Conservation (phyloP, 23 tunicate species). For the Ascidia mentula region DNA sequence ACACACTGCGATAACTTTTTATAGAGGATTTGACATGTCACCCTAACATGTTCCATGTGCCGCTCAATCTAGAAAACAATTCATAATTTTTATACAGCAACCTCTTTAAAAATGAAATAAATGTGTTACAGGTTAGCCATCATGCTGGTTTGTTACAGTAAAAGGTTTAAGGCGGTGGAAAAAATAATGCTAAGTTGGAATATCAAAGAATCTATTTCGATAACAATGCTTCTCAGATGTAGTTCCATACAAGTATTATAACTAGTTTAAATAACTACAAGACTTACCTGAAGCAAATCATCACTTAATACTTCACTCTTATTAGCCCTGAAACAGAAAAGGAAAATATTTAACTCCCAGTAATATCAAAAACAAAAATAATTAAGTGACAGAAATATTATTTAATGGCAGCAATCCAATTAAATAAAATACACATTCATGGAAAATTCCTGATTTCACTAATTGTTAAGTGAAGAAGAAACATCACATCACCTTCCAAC, state of each 20-base stretch:
- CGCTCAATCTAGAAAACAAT: constrained; percentile 44
- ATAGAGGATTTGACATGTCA: constrained; percentile 47
- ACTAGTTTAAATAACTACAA: too few species aligned
- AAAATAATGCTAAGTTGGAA: too few species aligned
- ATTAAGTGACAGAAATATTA: too few species aligned
- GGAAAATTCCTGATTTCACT: background rate
- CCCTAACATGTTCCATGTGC: constrained; percentile 59
- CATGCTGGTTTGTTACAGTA: too few species aligned
- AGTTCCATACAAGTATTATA: too few species aligned
- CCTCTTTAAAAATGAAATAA: background rate
- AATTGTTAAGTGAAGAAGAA: background rate
- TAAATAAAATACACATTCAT: background rate
- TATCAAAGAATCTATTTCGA: too few species aligned
- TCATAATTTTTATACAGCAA: background rate
- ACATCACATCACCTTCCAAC: constrained; percentile 56
- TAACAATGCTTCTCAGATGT: too few species aligned
- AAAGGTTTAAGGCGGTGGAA: too few species aligned
- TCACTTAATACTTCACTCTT: constrained; percentile 70
- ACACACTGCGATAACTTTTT: constrained; percentile 63
- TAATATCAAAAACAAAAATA: background rate
- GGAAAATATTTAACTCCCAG: too few species aligned
- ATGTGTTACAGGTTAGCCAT: background rate
- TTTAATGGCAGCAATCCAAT: constrained; percentile 3
- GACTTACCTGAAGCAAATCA: constrained; percentile 60
- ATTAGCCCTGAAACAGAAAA: constrained; percentile 61